Base-by-base conservation (phyloP, 2,888 invertebrate genomes). In the Caradrina clavipalpis region DNA sequence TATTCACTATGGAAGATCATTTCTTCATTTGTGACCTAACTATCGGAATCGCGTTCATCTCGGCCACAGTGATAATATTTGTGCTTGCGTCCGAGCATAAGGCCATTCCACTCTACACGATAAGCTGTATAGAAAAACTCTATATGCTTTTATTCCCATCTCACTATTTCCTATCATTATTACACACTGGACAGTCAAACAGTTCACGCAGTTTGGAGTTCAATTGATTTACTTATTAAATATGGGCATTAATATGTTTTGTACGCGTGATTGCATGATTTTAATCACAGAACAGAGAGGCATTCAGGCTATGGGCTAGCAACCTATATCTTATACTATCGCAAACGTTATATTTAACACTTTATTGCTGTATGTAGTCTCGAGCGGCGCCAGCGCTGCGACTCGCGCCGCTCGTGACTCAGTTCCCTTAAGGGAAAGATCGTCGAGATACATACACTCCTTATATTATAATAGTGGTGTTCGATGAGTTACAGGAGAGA, bases 1-100 rank as follows among this genome's bases (percentile, higher is more conserved):
- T 94, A 91, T 92, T 92, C 93, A 89, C 95, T 95, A 95, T 95
- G 95, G 95, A 95, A 95, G 95, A 95, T 84, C 81, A 79, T 94
- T 92, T 93, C 88, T 92, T 92, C 91, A 91, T 91, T 92, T 93
- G 93, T 92, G 92, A 91, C 93, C 94, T 93, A 94, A 90, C 93
- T 95, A 94, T 82, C 80, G 89, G 93, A 92, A 93, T 91, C 82
- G 90, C 91, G 86, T 90, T 82, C 80, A 86, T 77, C 90, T 89
- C 93, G 92, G 92, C 88, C 93, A 90, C 89, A 80, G 83, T 71
- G 87, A 66, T 77, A 86, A 87, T 87, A 87, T 93, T 95, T 94
- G 94, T 95, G 94, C 94, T 78, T 86, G 91, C 89, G 91, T 76
- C 91, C 92, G 91, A 91, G 88, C 83, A 77, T 86, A 83, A 91